Conservation (phyloP, 2,888 invertebrate species). For the Meandrusa payeni region DNA sequence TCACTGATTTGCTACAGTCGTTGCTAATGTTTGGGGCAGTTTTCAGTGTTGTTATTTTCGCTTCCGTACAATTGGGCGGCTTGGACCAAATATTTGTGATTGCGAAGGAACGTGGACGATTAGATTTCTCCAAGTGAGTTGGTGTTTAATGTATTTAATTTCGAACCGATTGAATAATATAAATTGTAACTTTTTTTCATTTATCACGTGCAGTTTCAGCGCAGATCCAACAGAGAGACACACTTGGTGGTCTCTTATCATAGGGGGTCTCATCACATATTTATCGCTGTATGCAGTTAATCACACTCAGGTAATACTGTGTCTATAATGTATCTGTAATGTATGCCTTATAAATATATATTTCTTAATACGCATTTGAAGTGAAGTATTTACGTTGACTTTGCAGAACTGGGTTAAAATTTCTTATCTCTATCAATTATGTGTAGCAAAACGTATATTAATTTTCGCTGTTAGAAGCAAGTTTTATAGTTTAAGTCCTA, state of each 20-base stretch:
- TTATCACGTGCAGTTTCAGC: slow-evolving; percentile 80
- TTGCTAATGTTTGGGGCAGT: slow-evolving; percentile 92
- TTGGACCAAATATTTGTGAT: slow-evolving; percentile 85
- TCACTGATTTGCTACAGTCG: slow-evolving; percentile 93
- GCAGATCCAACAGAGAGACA: slow-evolving; percentile 90
- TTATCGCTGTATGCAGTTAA: slow-evolving; percentile 92
- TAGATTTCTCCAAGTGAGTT: slow-evolving; percentile 85
- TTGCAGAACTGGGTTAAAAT: too few species aligned
- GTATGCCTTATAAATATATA: too few species aligned
- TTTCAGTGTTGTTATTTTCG: slow-evolving; percentile 88
- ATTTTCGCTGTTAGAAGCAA: too few species aligned
- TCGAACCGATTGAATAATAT: neutral
- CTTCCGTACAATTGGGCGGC: slow-evolving; percentile 85
- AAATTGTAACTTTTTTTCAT: too few species aligned
- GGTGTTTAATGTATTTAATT: neutral
- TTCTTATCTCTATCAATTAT: too few species aligned
- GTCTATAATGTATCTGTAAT: too few species aligned
- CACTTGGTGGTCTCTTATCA: slow-evolving; percentile 89
- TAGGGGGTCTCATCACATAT: slow-evolving; percentile 92
- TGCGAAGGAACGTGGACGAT: slow-evolving; percentile 85
- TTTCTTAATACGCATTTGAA: too few species aligned
- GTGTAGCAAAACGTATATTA: too few species aligned
- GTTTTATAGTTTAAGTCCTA: too few species aligned
- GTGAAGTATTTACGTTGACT: too few species aligned
- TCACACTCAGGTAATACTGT: slow-evolving; percentile 86